Conservation (phyloP, 2,888 invertebrate species). For the Siphonodentalium dalli region DNA sequence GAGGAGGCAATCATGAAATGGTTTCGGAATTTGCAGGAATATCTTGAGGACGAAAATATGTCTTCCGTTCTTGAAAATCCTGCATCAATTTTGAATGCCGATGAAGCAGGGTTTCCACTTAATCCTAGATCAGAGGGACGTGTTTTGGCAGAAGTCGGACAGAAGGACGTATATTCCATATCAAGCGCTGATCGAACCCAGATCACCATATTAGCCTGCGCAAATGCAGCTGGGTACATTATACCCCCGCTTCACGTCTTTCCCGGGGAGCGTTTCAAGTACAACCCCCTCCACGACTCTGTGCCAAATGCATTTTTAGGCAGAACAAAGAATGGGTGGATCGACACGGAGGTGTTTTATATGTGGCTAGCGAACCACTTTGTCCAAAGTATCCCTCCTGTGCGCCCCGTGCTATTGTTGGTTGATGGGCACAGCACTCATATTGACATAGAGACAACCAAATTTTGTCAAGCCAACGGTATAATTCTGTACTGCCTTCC, state of each 20-base stretch:
- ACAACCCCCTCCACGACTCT: not conserved
- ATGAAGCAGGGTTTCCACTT: too few species aligned
- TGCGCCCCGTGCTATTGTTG: not conserved
- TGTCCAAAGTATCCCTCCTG: not conserved
- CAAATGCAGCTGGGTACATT: not conserved
- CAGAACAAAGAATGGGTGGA: conserved; percentile 1
- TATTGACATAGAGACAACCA: not conserved
- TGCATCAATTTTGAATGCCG: too few species aligned
- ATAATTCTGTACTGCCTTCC: conserved; percentile 2
- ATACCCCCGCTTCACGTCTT: not conserved
- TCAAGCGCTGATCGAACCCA: not conserved
- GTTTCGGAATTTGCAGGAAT: too few species aligned
- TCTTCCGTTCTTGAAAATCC: too few species aligned
- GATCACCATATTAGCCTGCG: not conserved
- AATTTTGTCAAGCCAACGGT: not conserved
- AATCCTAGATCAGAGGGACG: too few species aligned
- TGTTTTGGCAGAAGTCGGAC: too few species aligned
- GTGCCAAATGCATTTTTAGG: not conserved
- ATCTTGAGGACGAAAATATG: too few species aligned
- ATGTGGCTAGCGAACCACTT: not conserved
- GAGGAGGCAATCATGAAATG: too few species aligned
- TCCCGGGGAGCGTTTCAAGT: not conserved
- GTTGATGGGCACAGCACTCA: conserved; percentile 7
- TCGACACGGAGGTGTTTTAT: not conserved
- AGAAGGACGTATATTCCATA: not conserved